Evolutionary conservation across 2,888 invertebrate species (phyloP).

Genomic region (Rhingia campestris): DNA sequence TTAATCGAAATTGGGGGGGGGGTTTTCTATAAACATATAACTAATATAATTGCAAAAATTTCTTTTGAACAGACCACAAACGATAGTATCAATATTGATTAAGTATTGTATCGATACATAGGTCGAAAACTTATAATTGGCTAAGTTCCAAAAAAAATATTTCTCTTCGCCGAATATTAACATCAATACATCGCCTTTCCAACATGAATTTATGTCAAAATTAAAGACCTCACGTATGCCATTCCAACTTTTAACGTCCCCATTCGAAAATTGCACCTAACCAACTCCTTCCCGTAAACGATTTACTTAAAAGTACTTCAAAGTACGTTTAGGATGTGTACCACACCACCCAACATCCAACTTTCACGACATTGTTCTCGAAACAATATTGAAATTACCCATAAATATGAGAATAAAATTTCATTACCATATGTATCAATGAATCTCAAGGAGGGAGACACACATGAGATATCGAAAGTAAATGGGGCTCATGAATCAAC

Average conservation of each 20-base stretch:
- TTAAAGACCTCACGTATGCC: constrained; percentile 49
- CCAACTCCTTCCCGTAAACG: constrained; percentile 37
- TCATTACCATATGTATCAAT: constrained; percentile 60
- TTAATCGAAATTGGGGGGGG: too few species aligned
- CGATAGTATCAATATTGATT: too few species aligned
- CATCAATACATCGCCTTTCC: neutral
- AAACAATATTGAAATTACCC: constrained; percentile 72
- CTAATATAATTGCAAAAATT: too few species aligned
- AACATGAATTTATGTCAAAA: constrained; percentile 7
- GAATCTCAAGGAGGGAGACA: constrained; percentile 14
- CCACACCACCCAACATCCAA: neutral
- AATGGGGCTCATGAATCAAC: constrained; percentile 44
- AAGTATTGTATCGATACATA: too few species aligned
- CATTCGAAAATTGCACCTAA: constrained; percentile 5
- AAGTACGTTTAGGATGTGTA: constrained; percentile 40
- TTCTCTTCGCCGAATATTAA: too few species aligned
- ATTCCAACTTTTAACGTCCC: constrained; percentile 17
- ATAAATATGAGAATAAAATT: constrained; percentile 72
- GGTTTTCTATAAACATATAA: too few species aligned
- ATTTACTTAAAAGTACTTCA: constrained; percentile 56
- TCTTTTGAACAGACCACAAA: too few species aligned
- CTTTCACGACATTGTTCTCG: constrained; percentile 51
- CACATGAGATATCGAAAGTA: constrained; percentile 61
- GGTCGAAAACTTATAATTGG: too few species aligned
- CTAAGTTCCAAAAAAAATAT: too few species aligned